A percentile compares a stretch with the other conserved stretches of the same genome.
phyloP scores from a whole-genome alignment of 2,797 vertebrate genomes.

The Cyprinella venusta region DNA sequence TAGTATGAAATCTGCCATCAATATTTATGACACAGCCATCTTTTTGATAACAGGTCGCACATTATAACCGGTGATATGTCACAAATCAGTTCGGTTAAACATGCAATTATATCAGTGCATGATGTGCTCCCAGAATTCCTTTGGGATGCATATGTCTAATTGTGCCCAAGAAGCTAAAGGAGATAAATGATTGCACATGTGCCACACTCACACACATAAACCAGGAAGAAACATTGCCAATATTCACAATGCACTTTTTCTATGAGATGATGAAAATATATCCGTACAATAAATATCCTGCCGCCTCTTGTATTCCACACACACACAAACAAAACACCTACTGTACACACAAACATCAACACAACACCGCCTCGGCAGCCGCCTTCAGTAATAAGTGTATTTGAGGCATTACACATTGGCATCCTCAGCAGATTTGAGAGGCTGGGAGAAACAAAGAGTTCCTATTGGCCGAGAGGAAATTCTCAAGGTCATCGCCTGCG shows the following conservation, averaged over 20 bases:
- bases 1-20: slow-evolving; percentile 19
- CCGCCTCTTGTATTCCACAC: not conserved
- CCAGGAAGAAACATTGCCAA: not conserved
- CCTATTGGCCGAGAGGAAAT: slow-evolving; percentile 45
- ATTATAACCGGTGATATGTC: slow-evolving; percentile 17
- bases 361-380: not conserved
- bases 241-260: not conserved
- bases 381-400: slow-evolving; percentile 17
- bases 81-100: slow-evolving; percentile 20
- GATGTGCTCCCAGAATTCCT: slow-evolving; percentile 21
- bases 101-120: slow-evolving; percentile 22
- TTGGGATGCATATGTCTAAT: slow-evolving; percentile 28
- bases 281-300: not conserved
- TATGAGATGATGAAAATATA: not conserved
- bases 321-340: not conserved
- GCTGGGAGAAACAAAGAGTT: slow-evolving; percentile 43
- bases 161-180: slow-evolving; percentile 44
- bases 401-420: slow-evolving; percentile 24
- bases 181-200: slow-evolving; percentile 52
- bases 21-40: slow-evolving; percentile 20
- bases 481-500: slow-evolving; percentile 58
- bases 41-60: slow-evolving; percentile 17
- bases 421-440: slow-evolving; percentile 40
- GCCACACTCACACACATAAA: slow-evolving; percentile 9
- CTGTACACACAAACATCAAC: not conserved